Conservation (phyloP, 2,797 vertebrate species). For the Streptopelia turtur region DNA sequence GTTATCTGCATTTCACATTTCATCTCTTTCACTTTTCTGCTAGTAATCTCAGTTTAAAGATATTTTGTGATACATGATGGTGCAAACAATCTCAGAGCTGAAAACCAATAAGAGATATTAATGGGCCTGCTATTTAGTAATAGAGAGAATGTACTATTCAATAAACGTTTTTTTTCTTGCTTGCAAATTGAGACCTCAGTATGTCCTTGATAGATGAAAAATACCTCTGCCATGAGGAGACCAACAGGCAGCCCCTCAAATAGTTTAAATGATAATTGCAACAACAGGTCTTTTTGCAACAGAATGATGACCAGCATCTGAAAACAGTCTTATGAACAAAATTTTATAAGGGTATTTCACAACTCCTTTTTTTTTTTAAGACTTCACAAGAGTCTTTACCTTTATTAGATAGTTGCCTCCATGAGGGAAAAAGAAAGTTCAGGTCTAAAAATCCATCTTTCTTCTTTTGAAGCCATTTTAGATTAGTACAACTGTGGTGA, state of each 20-base stretch:
- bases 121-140: slow-evolving; percentile 35
- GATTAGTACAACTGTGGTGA: slow-evolving; percentile 75
- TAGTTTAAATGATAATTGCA: slow-evolving; percentile 29
- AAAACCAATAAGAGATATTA: slow-evolving; percentile 48
- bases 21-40: neutral
- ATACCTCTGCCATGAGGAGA: neutral
- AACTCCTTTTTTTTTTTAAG: neutral
- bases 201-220: slow-evolving; percentile 46
- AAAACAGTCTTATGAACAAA: slow-evolving; percentile 2
- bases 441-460: slow-evolving; percentile 24
- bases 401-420: neutral
- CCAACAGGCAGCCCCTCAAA: neutral
- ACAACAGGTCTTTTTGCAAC: neutral
- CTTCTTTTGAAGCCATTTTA: slow-evolving; percentile 80
- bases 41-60: slow-evolving; percentile 22
- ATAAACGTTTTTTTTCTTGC: neutral
- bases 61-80: neutral
- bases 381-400: slow-evolving; percentile 10
- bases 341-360: slow-evolving; percentile 16
- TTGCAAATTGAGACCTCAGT: slow-evolving; percentile 50
- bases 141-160: slow-evolving; percentile 2
- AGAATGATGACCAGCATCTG: slow-evolving; percentile 1
- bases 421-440: neutral
- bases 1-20: neutral
- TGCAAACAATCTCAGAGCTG: neutral